Evolutionary conservation across 2,113 vertebrate species (phyloP).

Genomic region (Malaclemys terrapin): DNA sequence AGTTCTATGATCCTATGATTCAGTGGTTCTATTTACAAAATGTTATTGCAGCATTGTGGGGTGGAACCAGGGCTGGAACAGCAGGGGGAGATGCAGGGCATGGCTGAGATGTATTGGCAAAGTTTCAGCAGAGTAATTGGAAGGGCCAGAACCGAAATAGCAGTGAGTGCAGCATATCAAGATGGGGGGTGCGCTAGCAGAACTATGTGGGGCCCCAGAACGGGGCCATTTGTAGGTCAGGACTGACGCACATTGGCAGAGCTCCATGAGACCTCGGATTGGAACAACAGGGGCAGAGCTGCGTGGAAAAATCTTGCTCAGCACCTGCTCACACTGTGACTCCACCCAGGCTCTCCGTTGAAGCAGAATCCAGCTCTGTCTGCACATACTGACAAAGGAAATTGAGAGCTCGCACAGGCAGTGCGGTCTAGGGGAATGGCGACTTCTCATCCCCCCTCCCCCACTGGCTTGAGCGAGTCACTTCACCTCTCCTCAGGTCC

Average conservation of each 20-base stretch:
- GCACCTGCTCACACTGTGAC: constrained; percentile 32
- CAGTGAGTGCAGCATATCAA: neutral
- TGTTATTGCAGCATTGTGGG: neutral
- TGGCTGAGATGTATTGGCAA: neutral
- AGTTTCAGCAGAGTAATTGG: neutral
- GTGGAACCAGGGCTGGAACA: neutral
- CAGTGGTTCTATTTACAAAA: neutral
- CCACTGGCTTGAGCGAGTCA: neutral
- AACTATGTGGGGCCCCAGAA: neutral
- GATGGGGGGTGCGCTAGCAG: neutral
- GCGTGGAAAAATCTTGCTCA: constrained; percentile 54
- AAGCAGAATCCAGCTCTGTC: neutral
- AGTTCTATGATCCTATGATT: neutral
- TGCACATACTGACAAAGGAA: neutral
- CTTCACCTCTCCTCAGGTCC: neutral
- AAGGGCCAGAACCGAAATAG: neutral
- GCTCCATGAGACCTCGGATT: constrained; percentile 28
- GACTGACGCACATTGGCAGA: constrained; percentile 41
- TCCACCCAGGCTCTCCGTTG: neutral
- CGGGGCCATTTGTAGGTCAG: neutral
- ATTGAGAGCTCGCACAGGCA: neutral
- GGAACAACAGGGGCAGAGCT: constrained; percentile 24
- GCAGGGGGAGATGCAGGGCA: constrained; percentile 7
- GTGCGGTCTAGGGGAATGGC: neutral
- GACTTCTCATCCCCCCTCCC: neutral